A percentile compares a stretch with the other conserved stretches of the same genome.
Evolutionary conservation across 2,888 invertebrate genomes (phyloP).

Genomic region (Spodoptera littoralis): DNA sequence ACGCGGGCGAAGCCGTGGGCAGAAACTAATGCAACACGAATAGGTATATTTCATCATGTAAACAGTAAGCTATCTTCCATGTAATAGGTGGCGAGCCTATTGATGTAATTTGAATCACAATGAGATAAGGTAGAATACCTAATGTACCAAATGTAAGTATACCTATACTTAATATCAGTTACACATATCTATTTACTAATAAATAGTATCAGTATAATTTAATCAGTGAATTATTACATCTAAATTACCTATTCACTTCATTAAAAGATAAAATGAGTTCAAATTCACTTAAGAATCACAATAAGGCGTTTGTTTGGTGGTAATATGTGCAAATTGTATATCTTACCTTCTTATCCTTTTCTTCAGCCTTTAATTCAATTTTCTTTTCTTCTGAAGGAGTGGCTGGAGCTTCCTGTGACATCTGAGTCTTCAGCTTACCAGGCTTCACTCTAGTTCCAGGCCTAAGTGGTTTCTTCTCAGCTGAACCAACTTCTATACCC

Average conservation of each 20-base stretch:
- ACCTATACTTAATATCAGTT: too few species aligned
- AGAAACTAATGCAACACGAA: too few species aligned
- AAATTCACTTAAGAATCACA: too few species aligned
- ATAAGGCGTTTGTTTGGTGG: background rate
- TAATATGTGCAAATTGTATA: background rate
- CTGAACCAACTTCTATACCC: slow-evolving; percentile 94
- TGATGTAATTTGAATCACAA: too few species aligned
- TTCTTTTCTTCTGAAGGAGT: slow-evolving; percentile 85
- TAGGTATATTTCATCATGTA: too few species aligned
- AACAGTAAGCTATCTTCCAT: too few species aligned
- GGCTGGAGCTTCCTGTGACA: slow-evolving; percentile 87
- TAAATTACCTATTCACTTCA: background rate
- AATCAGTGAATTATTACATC: background rate
- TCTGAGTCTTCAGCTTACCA: slow-evolving; percentile 91
- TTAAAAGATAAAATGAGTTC: too few species aligned
- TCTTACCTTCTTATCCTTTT: slow-evolving; percentile 86
- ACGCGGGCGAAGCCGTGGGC: too few species aligned
- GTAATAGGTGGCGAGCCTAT: too few species aligned
- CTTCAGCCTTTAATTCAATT: slow-evolving; percentile 85
- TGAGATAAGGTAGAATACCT: too few species aligned
- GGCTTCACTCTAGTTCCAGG: slow-evolving; percentile 93
- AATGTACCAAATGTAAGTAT: too few species aligned
- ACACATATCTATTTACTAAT: slow-evolving; percentile 9
- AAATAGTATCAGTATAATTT: slow-evolving; percentile 8
- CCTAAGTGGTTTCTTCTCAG: slow-evolving; percentile 89